Conservation (phyloP, 2,888 invertebrate genomes). For the Thera obeliscata region DNA sequence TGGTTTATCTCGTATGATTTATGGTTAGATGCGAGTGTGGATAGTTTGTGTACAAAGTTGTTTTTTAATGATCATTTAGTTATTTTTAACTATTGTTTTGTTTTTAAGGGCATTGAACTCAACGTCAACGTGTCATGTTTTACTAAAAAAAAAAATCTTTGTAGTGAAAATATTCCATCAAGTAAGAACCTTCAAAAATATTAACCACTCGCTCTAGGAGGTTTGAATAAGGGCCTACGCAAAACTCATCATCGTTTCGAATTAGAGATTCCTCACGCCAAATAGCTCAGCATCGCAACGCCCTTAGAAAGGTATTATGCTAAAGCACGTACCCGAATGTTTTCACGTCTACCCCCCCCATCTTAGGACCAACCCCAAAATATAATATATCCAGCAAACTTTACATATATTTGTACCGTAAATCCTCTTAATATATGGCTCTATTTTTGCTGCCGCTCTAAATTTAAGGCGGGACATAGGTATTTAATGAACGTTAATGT, state of each 20-base stretch:
- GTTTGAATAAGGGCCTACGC: constrained; percentile 46
- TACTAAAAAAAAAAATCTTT: too few relatives aligned
- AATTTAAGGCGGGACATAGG: constrained; percentile 75
- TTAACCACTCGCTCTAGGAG: constrained; percentile 37
- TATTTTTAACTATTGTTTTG: neutral
- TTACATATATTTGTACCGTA: constrained; percentile 85
- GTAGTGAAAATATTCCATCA: too few relatives aligned
- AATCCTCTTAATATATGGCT: constrained; percentile 83
- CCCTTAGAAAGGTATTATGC: constrained; percentile 81
- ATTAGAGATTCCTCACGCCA: constrained; percentile 84
- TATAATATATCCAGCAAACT: constrained; percentile 84
- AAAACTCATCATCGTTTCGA: constrained; percentile 80
- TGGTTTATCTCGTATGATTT: constrained; percentile 45
- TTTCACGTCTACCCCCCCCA: constrained; percentile 79
- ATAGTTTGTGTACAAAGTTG: constrained; percentile 31
- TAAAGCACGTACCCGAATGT: constrained; percentile 80
- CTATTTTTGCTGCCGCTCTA: constrained; percentile 82
- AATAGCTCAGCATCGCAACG: constrained; percentile 78
- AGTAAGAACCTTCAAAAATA: neutral
- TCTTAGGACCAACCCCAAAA: constrained; percentile 80
- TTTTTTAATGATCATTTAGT: constrained; percentile 1
- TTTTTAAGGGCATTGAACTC: neutral
- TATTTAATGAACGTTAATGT: constrained; percentile 82
- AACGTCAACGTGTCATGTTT: neutral
- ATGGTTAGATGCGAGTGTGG: constrained; percentile 31